Evolutionary conservation across 2,113 vertebrate genomes (phyloP), one percentile per base, ranked within the genome.

Genomic region (Clarias batrachus): DNA sequence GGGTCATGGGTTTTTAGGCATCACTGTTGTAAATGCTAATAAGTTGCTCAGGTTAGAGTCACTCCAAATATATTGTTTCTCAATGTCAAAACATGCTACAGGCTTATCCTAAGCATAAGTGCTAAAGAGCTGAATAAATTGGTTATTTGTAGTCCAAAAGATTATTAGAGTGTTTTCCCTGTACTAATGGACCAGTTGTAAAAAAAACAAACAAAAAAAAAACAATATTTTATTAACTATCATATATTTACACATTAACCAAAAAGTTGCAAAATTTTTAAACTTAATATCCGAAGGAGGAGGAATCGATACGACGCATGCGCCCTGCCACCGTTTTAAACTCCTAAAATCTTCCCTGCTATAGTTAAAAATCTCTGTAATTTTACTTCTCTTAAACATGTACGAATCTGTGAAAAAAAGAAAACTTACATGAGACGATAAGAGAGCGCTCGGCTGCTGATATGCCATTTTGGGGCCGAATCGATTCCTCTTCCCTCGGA

Each of bases 11-110:
- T 76, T 94, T 92, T 92, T 92, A 77, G 74, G 91, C 84, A 85
- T 84, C 27, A 84, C 90, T 76, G 83, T 89, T 85, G 88, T 91
- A 90, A 88, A 91, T 59, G 85, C 81, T 91, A 89, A 93, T 92
- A 52, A 90, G 90, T 91, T 83, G 87, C 48, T 48, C 48, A 48
- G 90, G 88, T 71, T 82, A 79, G 60, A 56, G 87, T 76, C n/a
- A 54, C 71, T 77, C 54, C 52, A 59, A 8, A 89, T 87, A 79
- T 79, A 91, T 88, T 60, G 89, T 87, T 83, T 65, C 89, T 89
- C 70, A 82, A 89, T 81, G 89, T 88, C 62, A 62, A 6, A 86
- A 90, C 92, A 89, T 37, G n/a, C 30, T 84, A 65, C 88, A 87
- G 92, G 48, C 48, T 48, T 48, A 90, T 87, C 81, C 85, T 87